A percentile compares a stretch with the other conserved stretches of the same genome.
These are phyloP conservation scores for Eledone cirrhosa DNA, from an alignment of 2,888 invertebrate species.

Conservation along the genomic window DNA sequence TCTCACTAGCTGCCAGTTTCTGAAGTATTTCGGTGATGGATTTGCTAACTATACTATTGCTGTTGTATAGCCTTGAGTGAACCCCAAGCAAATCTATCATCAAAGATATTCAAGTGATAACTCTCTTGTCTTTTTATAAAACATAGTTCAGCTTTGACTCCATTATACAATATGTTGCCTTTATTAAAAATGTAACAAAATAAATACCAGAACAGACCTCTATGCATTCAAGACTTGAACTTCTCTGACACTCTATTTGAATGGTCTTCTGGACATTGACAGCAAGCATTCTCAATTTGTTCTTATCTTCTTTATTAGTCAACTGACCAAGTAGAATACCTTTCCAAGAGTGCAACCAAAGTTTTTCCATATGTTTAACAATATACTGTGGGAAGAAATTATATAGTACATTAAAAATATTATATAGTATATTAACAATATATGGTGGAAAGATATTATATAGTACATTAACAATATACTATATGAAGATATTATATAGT, in stretches of 20 bases:
- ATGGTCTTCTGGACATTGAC: neutral
- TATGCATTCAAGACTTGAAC: neutral
- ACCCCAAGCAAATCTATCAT: too few species aligned
- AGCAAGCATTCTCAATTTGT: conserved; percentile 9
- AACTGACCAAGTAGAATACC: conserved; percentile 40
- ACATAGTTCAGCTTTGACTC: too few species aligned
- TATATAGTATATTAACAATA: neutral
- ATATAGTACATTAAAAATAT: neutral
- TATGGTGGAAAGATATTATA: neutral
- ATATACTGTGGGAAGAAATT: conserved; percentile 38
- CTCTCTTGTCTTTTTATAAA: too few species aligned
- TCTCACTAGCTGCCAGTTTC: too few species aligned
- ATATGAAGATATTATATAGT: too few species aligned
- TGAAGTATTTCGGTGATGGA: too few species aligned
- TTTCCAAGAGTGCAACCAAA: conserved; percentile 51
- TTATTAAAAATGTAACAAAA: too few species aligned
- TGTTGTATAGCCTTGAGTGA: too few species aligned
- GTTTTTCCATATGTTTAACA: conserved; percentile 48
- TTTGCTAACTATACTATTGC: too few species aligned
- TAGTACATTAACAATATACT: neutral
- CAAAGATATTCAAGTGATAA: too few species aligned
- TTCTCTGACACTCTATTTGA: neutral
- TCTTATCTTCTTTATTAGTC: conserved; percentile 22
- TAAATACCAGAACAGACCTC: neutral
- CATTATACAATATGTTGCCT: too few species aligned